A percentile compares a stretch with the other conserved stretches of the same genome.
Evolutionary conservation across 1,140 invertebrate species (phyloP).

Genomic region (Lasaia peninsularis): DNA sequence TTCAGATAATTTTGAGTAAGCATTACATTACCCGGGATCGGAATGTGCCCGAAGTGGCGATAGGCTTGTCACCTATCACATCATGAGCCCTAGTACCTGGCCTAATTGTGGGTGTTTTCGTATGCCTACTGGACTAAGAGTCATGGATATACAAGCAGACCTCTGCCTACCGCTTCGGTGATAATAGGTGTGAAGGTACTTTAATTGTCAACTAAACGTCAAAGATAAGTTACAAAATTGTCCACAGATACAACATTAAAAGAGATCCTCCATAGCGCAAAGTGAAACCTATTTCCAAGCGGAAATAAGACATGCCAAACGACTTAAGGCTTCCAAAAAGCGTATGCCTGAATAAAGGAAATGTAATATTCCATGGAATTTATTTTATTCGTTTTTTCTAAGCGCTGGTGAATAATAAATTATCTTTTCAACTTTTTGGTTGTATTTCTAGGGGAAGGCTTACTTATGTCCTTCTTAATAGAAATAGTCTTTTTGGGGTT

Average conservation of each 20-base stretch:
- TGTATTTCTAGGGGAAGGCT: not conserved
- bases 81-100: no score
- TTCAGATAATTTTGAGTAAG: no score
- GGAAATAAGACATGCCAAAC: slow-evolving; percentile 25
- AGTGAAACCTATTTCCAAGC: slow-evolving; percentile 20
- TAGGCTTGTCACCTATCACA: no score
- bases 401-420: slow-evolving; percentile 2
- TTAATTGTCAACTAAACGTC: not conserved
- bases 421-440: slow-evolving; percentile 7
- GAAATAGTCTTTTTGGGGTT: not conserved
- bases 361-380: slow-evolving; percentile 9
- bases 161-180: no score
- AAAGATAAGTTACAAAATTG: not conserved
- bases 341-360: slow-evolving; percentile 9
- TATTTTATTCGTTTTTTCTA: slow-evolving; percentile 13
- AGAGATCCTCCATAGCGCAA: slow-evolving; percentile 6
- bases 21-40: no score
- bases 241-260: slow-evolving; percentile 14
- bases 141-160: no score
- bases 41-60: no score
- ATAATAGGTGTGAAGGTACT: no score
- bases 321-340: slow-evolving; percentile 16
- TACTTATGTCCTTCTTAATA: not conserved
- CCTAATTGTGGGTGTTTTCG: no score
- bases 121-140: no score